A percentile compares a stretch with the other conserved stretches of the same genome.
Conservation (phyloP, 2,888 invertebrate genomes). For the Digitonthophagus gazella region DNA sequence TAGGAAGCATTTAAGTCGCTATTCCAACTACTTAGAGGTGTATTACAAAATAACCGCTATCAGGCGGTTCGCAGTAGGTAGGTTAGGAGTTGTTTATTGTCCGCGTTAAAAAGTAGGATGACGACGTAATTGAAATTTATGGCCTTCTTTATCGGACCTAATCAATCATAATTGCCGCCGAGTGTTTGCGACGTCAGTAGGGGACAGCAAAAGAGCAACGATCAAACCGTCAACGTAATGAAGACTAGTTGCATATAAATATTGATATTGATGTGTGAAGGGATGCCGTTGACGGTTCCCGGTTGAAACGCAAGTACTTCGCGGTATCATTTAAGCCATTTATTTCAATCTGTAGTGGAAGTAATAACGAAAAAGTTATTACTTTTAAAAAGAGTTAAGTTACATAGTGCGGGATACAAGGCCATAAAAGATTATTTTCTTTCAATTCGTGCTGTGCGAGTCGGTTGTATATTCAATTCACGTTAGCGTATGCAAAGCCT, state of each 20-base stretch:
- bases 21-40: no score
- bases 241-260: conserved; percentile 51
- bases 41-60: no score
- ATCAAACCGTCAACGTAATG: conserved; percentile 50
- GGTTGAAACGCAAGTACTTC: conserved; percentile 33
- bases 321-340: conserved; percentile 46
- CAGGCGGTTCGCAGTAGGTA: no score
- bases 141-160: conserved; percentile 37
- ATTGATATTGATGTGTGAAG: conserved; percentile 55
- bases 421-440: background rate
- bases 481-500: conserved; percentile 7
- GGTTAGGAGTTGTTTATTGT: background rate
- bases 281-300: conserved; percentile 53
- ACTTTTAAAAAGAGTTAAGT: conserved; percentile 16
- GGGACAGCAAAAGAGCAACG: conserved; percentile 38
- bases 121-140: conserved; percentile 41
- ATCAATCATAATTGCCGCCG: conserved; percentile 43
- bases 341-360: conserved; percentile 53
- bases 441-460: background rate
- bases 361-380: conserved; percentile 36
- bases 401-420: background rate
- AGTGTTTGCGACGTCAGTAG: conserved; percentile 31
- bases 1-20: no score
- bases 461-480: conserved; percentile 3
- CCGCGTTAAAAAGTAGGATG: conserved; percentile 12